Evolutionary conservation across 2,888 invertebrate genomes (phyloP).

Genomic region (Phengaris alcon): DNA sequence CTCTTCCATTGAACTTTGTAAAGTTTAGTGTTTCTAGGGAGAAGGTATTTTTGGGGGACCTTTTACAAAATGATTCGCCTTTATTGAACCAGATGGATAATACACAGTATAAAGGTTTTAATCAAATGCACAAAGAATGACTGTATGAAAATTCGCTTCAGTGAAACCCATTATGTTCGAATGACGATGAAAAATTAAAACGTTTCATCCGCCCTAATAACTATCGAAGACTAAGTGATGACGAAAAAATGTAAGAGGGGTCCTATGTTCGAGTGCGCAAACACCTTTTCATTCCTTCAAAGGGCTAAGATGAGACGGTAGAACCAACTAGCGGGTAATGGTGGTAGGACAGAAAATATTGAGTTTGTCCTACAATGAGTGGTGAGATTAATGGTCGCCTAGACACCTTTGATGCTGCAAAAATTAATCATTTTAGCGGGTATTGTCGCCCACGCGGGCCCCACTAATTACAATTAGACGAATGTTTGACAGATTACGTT

Average conservation of each 20-base stretch:
- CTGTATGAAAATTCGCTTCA: constrained; percentile 62
- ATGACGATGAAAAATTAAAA: constrained; percentile 77
- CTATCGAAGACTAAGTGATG: constrained; percentile 78
- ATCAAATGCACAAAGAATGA: constrained; percentile 66
- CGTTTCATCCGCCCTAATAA: constrained; percentile 70
- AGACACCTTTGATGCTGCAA: constrained; percentile 58
- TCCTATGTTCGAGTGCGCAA: constrained; percentile 74
- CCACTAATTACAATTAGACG: constrained; percentile 72
- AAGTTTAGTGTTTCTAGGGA: not conserved
- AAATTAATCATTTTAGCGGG: constrained; percentile 78
- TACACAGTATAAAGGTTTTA: constrained; percentile 39
- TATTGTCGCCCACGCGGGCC: constrained; percentile 65
- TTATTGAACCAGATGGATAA: constrained; percentile 14
- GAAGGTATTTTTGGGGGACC: constrained; percentile 9
- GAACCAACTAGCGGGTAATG: constrained; percentile 76
- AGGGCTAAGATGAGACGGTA: constrained; percentile 65
- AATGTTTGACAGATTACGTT: constrained; percentile 70
- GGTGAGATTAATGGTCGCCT: constrained; percentile 73
- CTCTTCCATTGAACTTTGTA: not conserved
- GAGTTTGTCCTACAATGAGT: constrained; percentile 65
- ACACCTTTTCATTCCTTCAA: constrained; percentile 79
- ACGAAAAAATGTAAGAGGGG: constrained; percentile 68
- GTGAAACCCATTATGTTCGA: constrained; percentile 64
- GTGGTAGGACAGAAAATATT: constrained; percentile 76
- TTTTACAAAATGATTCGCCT: not conserved